Conservation (phyloP, 2,113 vertebrate genomes). For the Nannobrachium achirus region DNA sequence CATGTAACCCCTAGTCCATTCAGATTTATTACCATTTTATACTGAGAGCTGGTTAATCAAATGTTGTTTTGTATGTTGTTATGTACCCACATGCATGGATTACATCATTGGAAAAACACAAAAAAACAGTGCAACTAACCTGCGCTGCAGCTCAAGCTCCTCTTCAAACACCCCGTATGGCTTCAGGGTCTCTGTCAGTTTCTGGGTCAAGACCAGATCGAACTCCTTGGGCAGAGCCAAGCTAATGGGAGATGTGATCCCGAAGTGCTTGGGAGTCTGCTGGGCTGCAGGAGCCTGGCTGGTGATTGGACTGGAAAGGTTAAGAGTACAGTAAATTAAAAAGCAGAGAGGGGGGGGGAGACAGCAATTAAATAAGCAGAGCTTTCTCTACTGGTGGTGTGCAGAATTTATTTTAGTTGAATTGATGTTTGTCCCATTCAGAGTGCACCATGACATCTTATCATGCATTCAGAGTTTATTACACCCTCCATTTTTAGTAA, state of each 20-base stretch:
- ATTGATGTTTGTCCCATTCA: neutral
- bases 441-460: too few relatives aligned
- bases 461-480: too few relatives aligned
- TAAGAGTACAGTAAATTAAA: neutral
- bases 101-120: too few relatives aligned
- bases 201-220: slow-evolving; percentile 86
- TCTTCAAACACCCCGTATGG: slow-evolving; percentile 90
- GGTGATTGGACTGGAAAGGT: slow-evolving; percentile 82
- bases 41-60: too few relatives aligned
- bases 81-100: too few relatives aligned
- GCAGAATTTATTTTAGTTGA: neutral
- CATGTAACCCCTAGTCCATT: too few relatives aligned
- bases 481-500: too few relatives aligned
- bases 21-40: too few relatives aligned
- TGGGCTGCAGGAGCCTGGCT: slow-evolving; percentile 83
- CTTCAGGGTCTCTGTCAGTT: slow-evolving; percentile 85
- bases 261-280: slow-evolving; percentile 85
- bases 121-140: slow-evolving; percentile 63
- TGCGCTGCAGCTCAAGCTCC: slow-evolving; percentile 87
- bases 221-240: slow-evolving; percentile 86
- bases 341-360: too few relatives aligned
- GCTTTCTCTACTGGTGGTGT: neutral
- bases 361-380: neutral
- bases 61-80: too few relatives aligned
- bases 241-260: slow-evolving; percentile 91